Base-by-base conservation (phyloP, 2,888 invertebrate species). In the Dasypogon diadema region DNA sequence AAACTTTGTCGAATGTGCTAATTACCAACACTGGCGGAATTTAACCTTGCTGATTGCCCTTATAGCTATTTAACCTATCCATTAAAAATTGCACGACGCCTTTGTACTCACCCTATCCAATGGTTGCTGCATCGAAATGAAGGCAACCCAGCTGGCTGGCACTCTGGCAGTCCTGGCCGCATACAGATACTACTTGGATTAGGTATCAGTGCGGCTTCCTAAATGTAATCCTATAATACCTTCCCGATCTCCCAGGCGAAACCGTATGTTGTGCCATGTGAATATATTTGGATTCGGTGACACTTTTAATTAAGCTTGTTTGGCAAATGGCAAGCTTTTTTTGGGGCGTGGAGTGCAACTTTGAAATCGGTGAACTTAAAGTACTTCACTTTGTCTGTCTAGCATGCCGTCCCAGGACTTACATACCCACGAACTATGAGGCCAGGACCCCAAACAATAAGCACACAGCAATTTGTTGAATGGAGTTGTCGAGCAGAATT, bases 281-380 rank as follows among this genome's bases (percentile, higher is more conserved):
- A 54, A 30, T 70, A 22, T 70, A 21, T 21, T 54, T 21, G 54
- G 72, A 76, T 73, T 73, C 55, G 72, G 37, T 73, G 76, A 76
- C 76, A 76, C 72, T 76, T 76, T 76, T 76, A 76, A 76, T 76
- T 76, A 76, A 76, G 74, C 60, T 76, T 60, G 74, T 74, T 73
- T 74, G 46, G 74, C 58, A 60, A 74, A 74, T 30, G 74, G n/a
- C 30, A 73, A 56, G 18, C 26, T 65, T 63, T 63, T 63, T 26
- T 26, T 14, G 51, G 21, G 56, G n/a, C 22, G 51, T 12, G 30
- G 63, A 75, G 26, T 65, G 65, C 46, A 70, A 51, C 54, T 70
- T 70, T 34, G 70, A 54, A 70, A 70, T 70, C 54, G 70, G 51
- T 54, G 54, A 70, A 70, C 70, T 70, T 54, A 24, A 70, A 70